A percentile compares a stretch with the other conserved stretches of the same genome.
Conservation (phyloP, 2,113 vertebrate species). For the crab-eating macaque (Macaca fascicularis) region T2T-MFA8v1.1 NC_088386.1:115694001-115694500, state of each 20-base stretch:
- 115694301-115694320: neutral
- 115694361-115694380: neutral
- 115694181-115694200: neutral
- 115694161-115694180: constrained; percentile 23
- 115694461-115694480: neutral
- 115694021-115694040: neutral
- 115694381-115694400: neutral
- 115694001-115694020: neutral
- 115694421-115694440: neutral
- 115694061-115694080: neutral
- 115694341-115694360: neutral
- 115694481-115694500: neutral
- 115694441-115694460: neutral
- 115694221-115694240: neutral
- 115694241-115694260: neutral
- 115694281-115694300: neutral
- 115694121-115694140: neutral
- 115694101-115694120: neutral
- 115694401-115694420: neutral
- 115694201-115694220: neutral
- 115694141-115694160: neutral
- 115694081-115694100: neutral
- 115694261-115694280: neutral
- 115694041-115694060: neutral
- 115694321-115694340: neutral